Percentiles rank a stretch among this genome's conserved stretches.
Evolutionary conservation across 2,113 vertebrate species (phyloP).

Genomic region (human): DNA sequence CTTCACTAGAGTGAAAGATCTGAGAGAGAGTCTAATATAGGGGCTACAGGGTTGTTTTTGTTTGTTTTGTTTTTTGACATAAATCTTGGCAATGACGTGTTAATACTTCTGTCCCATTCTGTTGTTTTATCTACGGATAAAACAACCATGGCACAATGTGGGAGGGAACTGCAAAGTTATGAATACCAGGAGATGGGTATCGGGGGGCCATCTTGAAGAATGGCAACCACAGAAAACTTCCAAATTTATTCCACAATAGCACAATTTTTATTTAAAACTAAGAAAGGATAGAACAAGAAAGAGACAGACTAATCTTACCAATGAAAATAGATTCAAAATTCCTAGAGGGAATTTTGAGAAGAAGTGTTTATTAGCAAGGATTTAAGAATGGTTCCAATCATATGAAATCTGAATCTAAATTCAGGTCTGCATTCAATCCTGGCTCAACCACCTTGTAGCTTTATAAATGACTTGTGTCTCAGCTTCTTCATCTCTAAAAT

Average conservation of each 20-base stretch:
- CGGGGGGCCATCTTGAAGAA: neutral
- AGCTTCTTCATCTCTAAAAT: neutral
- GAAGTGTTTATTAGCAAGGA: neutral
- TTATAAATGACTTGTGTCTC: neutral
- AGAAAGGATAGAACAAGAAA: neutral
- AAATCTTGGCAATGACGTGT: neutral
- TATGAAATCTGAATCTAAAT: neutral
- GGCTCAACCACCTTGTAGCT: neutral
- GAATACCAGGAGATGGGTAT: neutral
- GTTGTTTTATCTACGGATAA: neutral
- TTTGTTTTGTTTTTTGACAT: neutral
- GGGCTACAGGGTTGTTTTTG: neutral
- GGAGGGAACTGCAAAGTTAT: neutral
- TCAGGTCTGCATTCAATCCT: neutral
- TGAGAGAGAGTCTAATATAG: neutral
- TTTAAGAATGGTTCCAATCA: neutral
- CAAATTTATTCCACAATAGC: neutral
- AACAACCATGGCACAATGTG: neutral
- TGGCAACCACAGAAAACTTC: neutral
- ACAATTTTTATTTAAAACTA: neutral
- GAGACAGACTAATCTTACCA: neutral
- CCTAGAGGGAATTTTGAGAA: neutral
- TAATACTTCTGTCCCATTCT: neutral
- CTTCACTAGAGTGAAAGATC: neutral
- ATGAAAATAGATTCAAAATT: slow-evolving; percentile 2